phyloP scores from a whole-genome alignment of 1,140 invertebrate species.

The Berghia stephanieae region DNA sequence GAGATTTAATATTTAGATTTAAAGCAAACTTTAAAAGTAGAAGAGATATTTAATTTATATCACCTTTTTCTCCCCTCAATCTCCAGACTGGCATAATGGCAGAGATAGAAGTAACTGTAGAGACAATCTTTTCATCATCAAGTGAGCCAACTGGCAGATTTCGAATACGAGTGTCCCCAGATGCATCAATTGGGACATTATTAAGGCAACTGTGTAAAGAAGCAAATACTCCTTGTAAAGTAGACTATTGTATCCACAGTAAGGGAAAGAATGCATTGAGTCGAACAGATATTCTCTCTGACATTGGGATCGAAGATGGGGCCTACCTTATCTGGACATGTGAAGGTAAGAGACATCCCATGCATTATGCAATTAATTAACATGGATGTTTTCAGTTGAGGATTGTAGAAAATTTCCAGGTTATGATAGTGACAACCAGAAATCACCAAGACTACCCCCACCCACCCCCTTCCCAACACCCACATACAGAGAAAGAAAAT shows the following conservation, averaged over 20 bases:
- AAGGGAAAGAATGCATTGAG: constrained; percentile 39
- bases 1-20: too few species aligned
- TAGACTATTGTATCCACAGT: constrained; percentile 42
- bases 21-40: too few species aligned
- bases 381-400: neutral
- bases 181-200: constrained; percentile 44
- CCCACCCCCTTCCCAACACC: too few species aligned
- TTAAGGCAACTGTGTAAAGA: constrained; percentile 52
- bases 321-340: constrained; percentile 47
- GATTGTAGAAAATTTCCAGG: too few species aligned
- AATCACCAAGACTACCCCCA: too few species aligned
- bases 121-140: constrained; percentile 41
- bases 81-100: neutral
- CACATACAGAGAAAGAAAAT: too few species aligned
- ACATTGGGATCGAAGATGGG: constrained; percentile 44
- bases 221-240: constrained; percentile 41
- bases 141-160: constrained; percentile 45
- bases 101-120: constrained; percentile 33
- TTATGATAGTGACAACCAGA: too few species aligned
- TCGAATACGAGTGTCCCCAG: constrained; percentile 31
- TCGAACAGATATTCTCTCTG: constrained; percentile 39
- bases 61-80: too few species aligned
- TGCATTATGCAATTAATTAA: neutral
- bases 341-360: constrained; percentile 47
- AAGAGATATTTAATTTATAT: constrained; percentile 38